phyloP scores from a whole-genome alignment of 1,140 invertebrate genomes.

The Trichonephila inaurata region DNA sequence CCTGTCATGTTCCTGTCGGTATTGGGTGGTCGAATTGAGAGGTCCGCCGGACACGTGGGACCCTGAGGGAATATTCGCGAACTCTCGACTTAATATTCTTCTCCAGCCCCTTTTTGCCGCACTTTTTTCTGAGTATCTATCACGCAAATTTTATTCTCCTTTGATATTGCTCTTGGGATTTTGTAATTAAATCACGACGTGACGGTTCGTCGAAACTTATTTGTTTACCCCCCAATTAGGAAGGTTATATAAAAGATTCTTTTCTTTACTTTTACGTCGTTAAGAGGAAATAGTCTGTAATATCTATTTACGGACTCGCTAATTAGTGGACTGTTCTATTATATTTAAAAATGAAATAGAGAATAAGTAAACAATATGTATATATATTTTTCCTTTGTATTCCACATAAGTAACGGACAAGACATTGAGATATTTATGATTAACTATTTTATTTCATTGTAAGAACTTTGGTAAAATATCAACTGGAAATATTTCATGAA shows the following conservation, averaged over 20 bases:
- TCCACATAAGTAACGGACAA: no score
- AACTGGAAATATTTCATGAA: no score
- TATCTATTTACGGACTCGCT: no score
- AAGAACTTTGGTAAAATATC: no score
- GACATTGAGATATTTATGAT: no score
- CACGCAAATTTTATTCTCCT: constrained; percentile 29
- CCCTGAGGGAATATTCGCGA: constrained; percentile 9
- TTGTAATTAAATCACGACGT: constrained; percentile 3
- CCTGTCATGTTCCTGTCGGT: constrained; percentile 71
- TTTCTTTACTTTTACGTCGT: no score
- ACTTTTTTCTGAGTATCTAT: neutral
- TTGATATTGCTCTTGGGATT: neutral
- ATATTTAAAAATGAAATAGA: no score
- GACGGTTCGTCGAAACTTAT: neutral
- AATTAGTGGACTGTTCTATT: no score
- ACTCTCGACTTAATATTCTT: neutral
- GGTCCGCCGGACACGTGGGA: constrained; percentile 54
- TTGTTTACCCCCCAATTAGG: constrained; percentile 4
- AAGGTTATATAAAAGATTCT: neutral
- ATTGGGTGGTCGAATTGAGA: constrained; percentile 57
- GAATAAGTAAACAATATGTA: no score
- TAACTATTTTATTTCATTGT: no score
- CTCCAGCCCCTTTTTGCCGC: neutral
- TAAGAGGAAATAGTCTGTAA: no score
- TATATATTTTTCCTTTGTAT: no score